These are phyloP conservation scores for Sebastes kiyomatsui DNA, from an alignment of 2,797 vertebrate species.

Conservation along the genomic window DNA sequence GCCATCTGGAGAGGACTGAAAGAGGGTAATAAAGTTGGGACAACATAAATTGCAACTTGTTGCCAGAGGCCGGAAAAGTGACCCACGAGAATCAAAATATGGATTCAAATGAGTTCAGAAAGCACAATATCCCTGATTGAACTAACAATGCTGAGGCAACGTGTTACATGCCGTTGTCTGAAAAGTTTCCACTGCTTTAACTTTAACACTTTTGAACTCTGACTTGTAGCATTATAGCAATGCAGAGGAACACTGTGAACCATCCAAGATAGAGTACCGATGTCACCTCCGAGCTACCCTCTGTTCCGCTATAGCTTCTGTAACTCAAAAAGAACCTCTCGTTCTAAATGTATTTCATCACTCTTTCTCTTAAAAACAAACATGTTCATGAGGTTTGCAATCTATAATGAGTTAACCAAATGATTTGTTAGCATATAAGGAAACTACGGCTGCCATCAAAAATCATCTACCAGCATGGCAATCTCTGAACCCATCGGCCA, in stretches of 20 bases:
- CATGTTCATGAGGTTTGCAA: no score
- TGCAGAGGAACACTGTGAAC: background rate
- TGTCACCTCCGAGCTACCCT: background rate
- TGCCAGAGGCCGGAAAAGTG: conserved; percentile 25
- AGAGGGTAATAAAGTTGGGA: conserved; percentile 11
- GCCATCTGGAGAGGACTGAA: conserved; percentile 45
- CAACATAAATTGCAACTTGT: conserved; percentile 14
- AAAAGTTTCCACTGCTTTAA: background rate
- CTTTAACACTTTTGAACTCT: background rate
- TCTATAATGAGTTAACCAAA: background rate
- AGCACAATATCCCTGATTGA: background rate
- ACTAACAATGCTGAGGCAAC: background rate
- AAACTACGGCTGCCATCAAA: background rate
- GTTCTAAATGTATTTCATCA: background rate
- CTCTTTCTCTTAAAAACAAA: background rate
- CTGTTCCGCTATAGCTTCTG: background rate
- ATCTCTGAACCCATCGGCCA: background rate
- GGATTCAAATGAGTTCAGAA: conserved; percentile 1
- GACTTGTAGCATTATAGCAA: background rate
- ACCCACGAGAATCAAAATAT: background rate
- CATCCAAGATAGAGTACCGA: fast-evolving
- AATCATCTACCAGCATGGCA: background rate
- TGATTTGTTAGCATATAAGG: background rate
- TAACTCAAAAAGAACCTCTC: background rate
- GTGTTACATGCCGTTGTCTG: background rate